phyloP scores from a whole-genome alignment of 2,797 vertebrate species.

The Anniella stebbinsi region DNA sequence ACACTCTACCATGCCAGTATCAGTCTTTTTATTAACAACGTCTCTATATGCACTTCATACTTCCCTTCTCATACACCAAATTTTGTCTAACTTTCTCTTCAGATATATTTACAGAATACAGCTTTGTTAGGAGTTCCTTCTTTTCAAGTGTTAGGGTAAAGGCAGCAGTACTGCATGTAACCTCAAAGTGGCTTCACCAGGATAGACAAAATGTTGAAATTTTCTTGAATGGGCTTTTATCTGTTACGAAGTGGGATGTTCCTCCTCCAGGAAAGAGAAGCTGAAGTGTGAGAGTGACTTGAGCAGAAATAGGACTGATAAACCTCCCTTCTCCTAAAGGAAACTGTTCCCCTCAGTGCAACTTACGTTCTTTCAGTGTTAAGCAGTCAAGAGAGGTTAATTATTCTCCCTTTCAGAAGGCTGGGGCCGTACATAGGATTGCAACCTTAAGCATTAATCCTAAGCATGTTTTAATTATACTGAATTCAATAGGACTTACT shows the following conservation, averaged over 20 bases:
- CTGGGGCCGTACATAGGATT: not conserved
- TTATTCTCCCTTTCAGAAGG: not conserved
- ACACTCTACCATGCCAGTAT: not conserved
- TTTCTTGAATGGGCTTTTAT: not conserved
- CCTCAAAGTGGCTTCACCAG: not conserved
- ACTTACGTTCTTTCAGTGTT: not conserved
- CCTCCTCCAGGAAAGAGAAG: not conserved
- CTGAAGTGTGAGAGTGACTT: not conserved
- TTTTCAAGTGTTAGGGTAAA: conserved; percentile 6
- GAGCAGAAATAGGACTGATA: not conserved
- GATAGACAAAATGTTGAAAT: not conserved
- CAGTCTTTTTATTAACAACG: not conserved
- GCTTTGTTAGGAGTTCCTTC: not conserved
- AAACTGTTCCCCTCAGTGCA: not conserved
- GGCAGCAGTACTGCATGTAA: not conserved
- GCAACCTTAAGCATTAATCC: not conserved
- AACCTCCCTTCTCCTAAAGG: too few species aligned
- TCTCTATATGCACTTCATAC: not conserved
- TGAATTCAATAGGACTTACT: not conserved
- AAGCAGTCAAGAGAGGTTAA: not conserved
- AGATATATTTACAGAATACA: not conserved
- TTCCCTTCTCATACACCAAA: not conserved
- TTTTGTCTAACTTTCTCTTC: not conserved
- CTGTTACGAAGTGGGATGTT: not conserved
- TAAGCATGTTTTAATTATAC: not conserved